phyloP scores from a whole-genome alignment of 2,888 invertebrate genomes.

The Rhynchonema sp. region DNA sequence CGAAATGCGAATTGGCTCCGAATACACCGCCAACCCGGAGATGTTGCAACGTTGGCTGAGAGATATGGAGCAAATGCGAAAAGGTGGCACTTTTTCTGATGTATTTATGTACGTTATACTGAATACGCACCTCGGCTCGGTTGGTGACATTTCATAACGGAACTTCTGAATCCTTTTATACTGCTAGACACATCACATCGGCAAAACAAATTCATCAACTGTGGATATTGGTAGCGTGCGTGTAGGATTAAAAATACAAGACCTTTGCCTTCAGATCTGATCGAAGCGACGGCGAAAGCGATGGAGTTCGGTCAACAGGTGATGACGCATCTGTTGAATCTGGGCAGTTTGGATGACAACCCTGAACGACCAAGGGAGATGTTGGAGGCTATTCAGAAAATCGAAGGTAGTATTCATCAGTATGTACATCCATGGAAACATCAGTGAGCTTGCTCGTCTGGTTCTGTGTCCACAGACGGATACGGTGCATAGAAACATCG shows the following conservation, averaged over 20 bases:
- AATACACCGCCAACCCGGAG: background rate
- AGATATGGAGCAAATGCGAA: background rate
- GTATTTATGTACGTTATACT: background rate
- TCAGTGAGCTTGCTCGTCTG: too few relatives aligned
- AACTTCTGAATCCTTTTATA: too few relatives aligned
- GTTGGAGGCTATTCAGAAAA: constrained; percentile 33
- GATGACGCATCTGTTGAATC: constrained; percentile 50
- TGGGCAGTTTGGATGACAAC: constrained; percentile 52
- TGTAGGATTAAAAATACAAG: background rate
- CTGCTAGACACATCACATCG: too few relatives aligned
- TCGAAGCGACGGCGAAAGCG: constrained; percentile 57
- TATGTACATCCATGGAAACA: background rate
- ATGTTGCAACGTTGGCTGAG: background rate
- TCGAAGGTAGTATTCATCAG: constrained; percentile 21
- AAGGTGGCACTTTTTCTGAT: background rate
- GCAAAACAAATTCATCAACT: too few relatives aligned
- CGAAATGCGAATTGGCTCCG: background rate
- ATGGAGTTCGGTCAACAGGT: constrained; percentile 57
- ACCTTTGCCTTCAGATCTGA: constrained; percentile 34
- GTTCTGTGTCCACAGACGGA: too few relatives aligned
- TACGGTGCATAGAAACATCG: too few relatives aligned
- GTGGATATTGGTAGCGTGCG: background rate
- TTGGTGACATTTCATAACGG: too few relatives aligned
- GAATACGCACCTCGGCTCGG: background rate
- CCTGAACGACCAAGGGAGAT: constrained; percentile 36